A percentile compares a stretch with the other conserved stretches of the same genome.
These are phyloP conservation scores for Todus mexicanus DNA, from an alignment of 2,797 vertebrate species.

Conservation along the genomic window DNA sequence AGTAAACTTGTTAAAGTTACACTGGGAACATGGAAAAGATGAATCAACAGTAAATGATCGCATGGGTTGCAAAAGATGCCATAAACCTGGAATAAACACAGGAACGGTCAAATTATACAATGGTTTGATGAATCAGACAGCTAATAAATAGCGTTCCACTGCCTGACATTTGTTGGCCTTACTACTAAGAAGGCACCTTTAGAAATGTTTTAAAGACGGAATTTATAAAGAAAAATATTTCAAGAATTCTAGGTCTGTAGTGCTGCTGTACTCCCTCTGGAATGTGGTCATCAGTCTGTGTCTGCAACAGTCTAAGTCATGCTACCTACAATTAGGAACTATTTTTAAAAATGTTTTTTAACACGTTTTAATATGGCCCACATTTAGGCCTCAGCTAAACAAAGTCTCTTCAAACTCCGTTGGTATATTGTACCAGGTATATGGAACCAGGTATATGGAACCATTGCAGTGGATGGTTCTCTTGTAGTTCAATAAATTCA, in stretches of 20 bases:
- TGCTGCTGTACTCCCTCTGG: not conserved
- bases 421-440: not conserved
- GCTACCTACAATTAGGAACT: not conserved
- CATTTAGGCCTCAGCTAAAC: not conserved
- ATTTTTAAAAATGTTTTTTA: not conserved
- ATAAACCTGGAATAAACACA: not conserved
- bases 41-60: not conserved
- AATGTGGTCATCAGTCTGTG: not conserved
- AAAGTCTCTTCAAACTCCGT: not conserved
- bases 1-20: not conserved
- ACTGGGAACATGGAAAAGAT: not conserved
- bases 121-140: not conserved
- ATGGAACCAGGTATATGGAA: not conserved
- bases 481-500: not conserved
- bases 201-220: not conserved
- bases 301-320: not conserved
- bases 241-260: not conserved
- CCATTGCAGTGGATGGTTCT: not conserved
- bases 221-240: not conserved
- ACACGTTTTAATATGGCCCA: not conserved
- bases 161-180: not conserved
- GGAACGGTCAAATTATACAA: not conserved
- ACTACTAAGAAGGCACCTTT: not conserved
- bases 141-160: not conserved
- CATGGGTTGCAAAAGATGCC: not conserved